Percentiles rank a stretch among this genome's conserved stretches.
These are phyloP conservation scores for Rhyacichthys aspro DNA, from an alignment of 2,797 vertebrate genomes.

Conservation along the genomic window DNA sequence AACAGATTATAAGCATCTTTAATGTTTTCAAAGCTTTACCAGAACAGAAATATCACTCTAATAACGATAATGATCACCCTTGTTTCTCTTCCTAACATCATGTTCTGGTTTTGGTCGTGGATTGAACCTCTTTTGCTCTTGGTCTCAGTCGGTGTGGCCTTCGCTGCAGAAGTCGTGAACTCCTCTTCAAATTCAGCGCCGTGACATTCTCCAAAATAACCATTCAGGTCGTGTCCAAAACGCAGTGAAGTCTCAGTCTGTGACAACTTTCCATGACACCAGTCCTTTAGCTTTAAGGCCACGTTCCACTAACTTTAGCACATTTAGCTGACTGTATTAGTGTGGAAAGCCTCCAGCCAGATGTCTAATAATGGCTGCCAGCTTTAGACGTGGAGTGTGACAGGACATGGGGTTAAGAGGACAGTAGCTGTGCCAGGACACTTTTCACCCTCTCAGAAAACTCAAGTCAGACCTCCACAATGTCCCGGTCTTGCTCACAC, in stretches of 20 bases:
- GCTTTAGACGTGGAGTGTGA: constrained; percentile 42
- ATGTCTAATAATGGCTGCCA: constrained; percentile 36
- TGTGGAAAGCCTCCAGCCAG: constrained; percentile 34
- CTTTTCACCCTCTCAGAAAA: constrained; percentile 55
- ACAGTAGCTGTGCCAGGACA: constrained; percentile 53
- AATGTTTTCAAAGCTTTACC: too few species aligned
- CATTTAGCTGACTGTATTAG: constrained; percentile 10
- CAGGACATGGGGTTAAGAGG: constrained; percentile 33
- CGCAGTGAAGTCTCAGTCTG: background rate
- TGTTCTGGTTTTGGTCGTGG: too few species aligned
- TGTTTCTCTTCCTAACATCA: too few species aligned
- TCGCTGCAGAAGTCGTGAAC: background rate
- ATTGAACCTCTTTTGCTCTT: too few species aligned
- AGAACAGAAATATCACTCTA: too few species aligned
- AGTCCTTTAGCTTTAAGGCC: constrained; percentile 16
- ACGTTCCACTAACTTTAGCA: constrained; percentile 27
- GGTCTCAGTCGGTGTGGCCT: too few species aligned
- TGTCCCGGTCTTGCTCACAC: constrained; percentile 19
- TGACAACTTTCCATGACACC: background rate
- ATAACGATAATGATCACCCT: background rate
- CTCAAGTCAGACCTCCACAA: constrained; percentile 24
- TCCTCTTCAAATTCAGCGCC: background rate
- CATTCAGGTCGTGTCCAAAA: background rate
- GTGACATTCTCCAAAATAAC: background rate
- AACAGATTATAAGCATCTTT: too few species aligned